Conservation (phyloP, 2,113 vertebrate species). For the Ginglymostoma cirratum region DNA sequence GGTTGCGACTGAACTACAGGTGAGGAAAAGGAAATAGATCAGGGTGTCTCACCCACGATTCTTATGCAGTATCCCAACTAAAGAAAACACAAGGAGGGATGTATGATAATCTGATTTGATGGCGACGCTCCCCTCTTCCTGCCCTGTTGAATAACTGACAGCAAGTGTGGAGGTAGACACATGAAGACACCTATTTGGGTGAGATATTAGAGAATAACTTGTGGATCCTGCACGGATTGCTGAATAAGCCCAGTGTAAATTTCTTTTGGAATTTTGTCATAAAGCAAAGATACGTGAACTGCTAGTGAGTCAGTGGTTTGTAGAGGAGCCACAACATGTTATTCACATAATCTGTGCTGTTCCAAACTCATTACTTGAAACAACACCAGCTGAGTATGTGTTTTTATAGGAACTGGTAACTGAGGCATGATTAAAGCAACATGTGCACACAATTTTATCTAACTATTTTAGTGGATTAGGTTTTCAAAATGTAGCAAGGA, state of each 20-base stretch:
- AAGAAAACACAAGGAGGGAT: background rate
- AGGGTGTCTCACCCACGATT: background rate
- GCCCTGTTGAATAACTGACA: too few species aligned
- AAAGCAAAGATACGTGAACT: background rate
- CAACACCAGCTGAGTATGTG: slow-evolving; percentile 31
- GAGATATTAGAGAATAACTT: too few species aligned
- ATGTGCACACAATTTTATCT: background rate
- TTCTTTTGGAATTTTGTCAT: background rate
- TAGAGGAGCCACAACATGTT: slow-evolving; percentile 4
- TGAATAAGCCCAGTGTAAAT: background rate
- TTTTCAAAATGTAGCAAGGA: too few species aligned
- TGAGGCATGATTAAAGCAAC: slow-evolving; percentile 11
- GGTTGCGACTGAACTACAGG: background rate
- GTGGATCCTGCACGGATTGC: background rate
- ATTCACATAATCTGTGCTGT: background rate
- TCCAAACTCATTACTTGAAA: slow-evolving; percentile 7
- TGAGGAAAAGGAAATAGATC: background rate
- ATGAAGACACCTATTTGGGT: too few species aligned
- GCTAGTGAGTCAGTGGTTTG: background rate
- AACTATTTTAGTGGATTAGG: background rate
- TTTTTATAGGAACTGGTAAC: background rate
- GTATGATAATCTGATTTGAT: background rate
- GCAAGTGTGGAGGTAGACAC: background rate
- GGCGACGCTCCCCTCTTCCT: background rate
- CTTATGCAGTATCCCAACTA: background rate